Conservation (phyloP, 2,888 invertebrate species). For the Phyllotreta striolata region DNA sequence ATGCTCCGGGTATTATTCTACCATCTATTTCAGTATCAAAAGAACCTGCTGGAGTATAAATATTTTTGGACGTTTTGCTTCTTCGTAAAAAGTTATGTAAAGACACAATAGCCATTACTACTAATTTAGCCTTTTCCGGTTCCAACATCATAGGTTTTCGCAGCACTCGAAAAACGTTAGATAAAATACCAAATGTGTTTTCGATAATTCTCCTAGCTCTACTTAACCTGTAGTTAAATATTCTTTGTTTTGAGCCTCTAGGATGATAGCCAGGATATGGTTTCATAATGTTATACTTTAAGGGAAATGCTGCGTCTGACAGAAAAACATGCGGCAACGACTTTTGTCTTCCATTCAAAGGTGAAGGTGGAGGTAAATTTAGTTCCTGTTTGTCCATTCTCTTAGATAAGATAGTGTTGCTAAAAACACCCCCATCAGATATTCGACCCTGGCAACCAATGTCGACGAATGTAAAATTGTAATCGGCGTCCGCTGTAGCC, state of each 20-base stretch:
- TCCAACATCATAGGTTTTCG: conserved; percentile 35
- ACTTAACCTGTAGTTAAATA: too few relatives aligned
- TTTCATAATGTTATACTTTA: conserved; percentile 31
- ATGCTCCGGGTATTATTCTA: conserved; percentile 12
- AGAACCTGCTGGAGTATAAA: conserved; percentile 28
- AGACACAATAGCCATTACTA: conserved; percentile 26
- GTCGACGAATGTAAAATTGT: conserved; percentile 54
- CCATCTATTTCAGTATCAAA: conserved; percentile 28
- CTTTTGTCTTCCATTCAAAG: conserved; percentile 21
- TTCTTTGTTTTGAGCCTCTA: conserved; percentile 22
- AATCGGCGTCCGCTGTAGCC: conserved; percentile 56
- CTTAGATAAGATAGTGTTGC: conserved; percentile 17
- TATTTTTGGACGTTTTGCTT: conserved; percentile 30
- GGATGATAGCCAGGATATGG: conserved; percentile 26
- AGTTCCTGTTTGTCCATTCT: conserved; percentile 21
- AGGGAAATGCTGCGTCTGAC: too few relatives aligned
- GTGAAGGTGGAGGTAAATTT: conserved; percentile 15
- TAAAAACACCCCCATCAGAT: conserved; percentile 52
- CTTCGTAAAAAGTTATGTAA: conserved; percentile 39
- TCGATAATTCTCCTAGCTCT: conserved; percentile 21
- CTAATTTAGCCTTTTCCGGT: conserved; percentile 32
- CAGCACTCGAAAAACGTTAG: conserved; percentile 35
- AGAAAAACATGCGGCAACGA: conserved; percentile 47
- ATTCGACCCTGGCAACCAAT: conserved; percentile 52
- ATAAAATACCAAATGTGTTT: conserved; percentile 36